Conservation (phyloP, 2,888 invertebrate species). For the Boloria selene region DNA sequence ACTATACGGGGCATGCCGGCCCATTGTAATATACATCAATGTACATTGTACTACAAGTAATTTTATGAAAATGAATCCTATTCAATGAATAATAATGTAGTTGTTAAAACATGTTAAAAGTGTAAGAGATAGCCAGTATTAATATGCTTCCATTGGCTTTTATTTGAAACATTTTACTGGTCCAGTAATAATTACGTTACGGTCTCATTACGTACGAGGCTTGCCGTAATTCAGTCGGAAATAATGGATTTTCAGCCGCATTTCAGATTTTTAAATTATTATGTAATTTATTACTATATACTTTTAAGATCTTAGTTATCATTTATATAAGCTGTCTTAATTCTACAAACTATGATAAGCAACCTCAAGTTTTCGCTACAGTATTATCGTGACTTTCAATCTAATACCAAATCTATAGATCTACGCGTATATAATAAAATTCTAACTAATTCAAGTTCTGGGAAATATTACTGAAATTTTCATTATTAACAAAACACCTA, state of each 20-base stretch:
- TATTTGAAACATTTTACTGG: slow-evolving; percentile 10
- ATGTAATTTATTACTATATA: too few relatives aligned
- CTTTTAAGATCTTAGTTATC: neutral
- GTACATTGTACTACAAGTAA: neutral
- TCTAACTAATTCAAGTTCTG: too few relatives aligned
- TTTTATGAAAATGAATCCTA: neutral
- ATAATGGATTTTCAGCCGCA: slow-evolving; percentile 2
- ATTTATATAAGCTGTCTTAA: neutral
- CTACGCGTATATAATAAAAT: too few relatives aligned
- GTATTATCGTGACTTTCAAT: too few relatives aligned
- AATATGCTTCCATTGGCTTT: slow-evolving; percentile 11
- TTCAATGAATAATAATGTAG: neutral
- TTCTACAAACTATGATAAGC: too few relatives aligned
- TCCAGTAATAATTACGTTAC: slow-evolving; percentile 16
- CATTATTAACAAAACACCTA: too few relatives aligned
- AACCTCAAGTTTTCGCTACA: too few relatives aligned
- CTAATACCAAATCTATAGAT: neutral
- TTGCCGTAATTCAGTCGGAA: slow-evolving; percentile 2
- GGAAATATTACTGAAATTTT: too few relatives aligned
- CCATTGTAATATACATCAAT: too few relatives aligned
- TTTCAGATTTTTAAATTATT: neutral
- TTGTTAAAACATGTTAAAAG: neutral
- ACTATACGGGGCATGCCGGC: too few relatives aligned
- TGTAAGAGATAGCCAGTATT: slow-evolving; percentile 14
- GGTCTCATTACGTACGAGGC: slow-evolving; percentile 6